Evolutionary conservation across 2,113 vertebrate genomes (phyloP), one percentile per base, ranked within the genome.

Genomic region (Bubo scandiacus): DNA sequence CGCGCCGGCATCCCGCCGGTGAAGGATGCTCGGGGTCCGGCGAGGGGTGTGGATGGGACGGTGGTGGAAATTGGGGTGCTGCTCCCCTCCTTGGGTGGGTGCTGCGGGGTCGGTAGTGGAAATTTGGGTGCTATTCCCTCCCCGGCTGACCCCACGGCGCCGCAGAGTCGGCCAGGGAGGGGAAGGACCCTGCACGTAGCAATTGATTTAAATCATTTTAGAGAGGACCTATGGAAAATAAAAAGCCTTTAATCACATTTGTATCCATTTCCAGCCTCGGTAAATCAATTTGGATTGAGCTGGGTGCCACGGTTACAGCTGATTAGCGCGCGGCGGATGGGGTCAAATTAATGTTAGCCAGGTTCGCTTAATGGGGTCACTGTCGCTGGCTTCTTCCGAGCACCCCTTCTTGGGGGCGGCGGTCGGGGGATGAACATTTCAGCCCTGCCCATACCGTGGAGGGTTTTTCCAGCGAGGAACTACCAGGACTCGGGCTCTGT

Each of bases 211-310:
- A 98, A 97, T 98, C 98, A 98, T 98, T 98, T 98, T 96, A 97
- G 97, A 96, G 98, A 98, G 98, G 97, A 97, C 98, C 97, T 98
- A 96, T 97, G 97, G 97, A 98, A 98, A 98, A 98, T 98, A 98
- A 98, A 98, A 98, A 98, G 97, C 97, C 97, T 97, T 97, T 98
- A 98, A 98, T 99, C 98, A 98, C 98, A 98, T 98, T 98, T 98
- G 98, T 98, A 98, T 98, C 98, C 98, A 98, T 98, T 98, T 97
- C 97, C 98, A 97, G 98, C 77, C 97, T 97, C 94, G 22, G 98
- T 98, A 98, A 98, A 98, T 98, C 98, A 98, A 98, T 98, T 98
- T 98, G 98, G 97, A 98, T 98, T 97, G 98, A 98, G 97, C 97
- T 86, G 97, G 98, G 97, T 98, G 98, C 98, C 97, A 95, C 96